A percentile compares a stretch with the other conserved stretches of the same genome.
phyloP scores from a whole-genome alignment of 2,797 vertebrate genomes.

The Halcyon leucocephala region DNA sequence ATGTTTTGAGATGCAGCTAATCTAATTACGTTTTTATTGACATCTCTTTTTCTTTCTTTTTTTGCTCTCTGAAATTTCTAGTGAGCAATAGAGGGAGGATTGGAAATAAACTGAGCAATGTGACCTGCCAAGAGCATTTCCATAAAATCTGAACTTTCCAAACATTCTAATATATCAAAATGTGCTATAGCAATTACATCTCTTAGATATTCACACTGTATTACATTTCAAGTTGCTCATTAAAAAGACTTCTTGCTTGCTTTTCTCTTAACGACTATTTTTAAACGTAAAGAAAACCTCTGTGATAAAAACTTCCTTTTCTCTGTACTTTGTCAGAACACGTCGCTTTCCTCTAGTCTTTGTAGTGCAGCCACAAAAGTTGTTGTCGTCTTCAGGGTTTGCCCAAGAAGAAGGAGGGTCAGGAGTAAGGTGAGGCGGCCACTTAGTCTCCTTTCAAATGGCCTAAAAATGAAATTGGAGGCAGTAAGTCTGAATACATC shows the following conservation, averaged over 20 bases:
- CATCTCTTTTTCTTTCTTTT: not conserved
- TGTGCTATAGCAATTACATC: not conserved
- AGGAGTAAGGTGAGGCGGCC: not conserved
- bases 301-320: not conserved
- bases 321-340: not conserved
- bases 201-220: not conserved
- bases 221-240: not conserved
- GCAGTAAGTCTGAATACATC: not conserved
- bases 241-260: not conserved
- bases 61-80: not conserved
- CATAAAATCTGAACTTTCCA: not conserved
- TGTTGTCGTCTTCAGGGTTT: not conserved
- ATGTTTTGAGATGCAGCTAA: constrained; percentile 60
- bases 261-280: not conserved
- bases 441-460: not conserved
- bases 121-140: not conserved
- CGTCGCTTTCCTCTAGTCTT: not conserved
- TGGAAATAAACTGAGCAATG: not conserved
- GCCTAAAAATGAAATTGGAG: not conserved
- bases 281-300: not conserved
- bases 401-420: not conserved
- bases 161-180: not conserved
- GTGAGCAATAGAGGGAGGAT: not conserved
- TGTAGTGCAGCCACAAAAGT: not conserved
- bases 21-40: constrained; percentile 55